A percentile compares a stretch with the other conserved stretches of the same genome.
These are phyloP conservation scores for Pogonophryne albipinna DNA, from an alignment of 2,797 vertebrate species.

Conservation along the genomic window DNA sequence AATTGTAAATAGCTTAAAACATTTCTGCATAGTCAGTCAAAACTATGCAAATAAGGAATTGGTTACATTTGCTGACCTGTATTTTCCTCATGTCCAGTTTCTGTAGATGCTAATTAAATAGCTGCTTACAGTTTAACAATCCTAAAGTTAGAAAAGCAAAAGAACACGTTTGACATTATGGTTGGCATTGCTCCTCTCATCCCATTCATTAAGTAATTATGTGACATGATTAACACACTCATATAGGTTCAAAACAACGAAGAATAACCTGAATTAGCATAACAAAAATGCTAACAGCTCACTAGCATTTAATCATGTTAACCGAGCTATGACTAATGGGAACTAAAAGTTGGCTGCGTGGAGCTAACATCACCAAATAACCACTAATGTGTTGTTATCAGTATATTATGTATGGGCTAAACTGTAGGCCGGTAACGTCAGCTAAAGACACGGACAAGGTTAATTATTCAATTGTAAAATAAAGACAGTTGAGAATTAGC, in stretches of 20 bases:
- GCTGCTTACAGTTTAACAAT: neutral
- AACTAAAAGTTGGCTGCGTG: neutral
- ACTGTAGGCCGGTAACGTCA: rapidly evolving
- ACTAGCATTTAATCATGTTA: neutral
- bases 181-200: neutral
- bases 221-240: rapidly evolving
- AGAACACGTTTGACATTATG: no score
- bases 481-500: neutral
- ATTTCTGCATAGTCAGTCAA: neutral
- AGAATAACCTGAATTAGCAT: rapidly evolving
- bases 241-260: neutral
- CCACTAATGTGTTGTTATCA: rapidly evolving
- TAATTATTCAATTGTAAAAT: rapidly evolving
- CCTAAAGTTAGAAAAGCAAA: neutral
- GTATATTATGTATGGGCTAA: rapidly evolving
- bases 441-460: rapidly evolving
- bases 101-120: neutral
- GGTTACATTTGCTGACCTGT: no score
- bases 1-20: neutral
- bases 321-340: constrained; percentile 4
- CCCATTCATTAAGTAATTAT: neutral
- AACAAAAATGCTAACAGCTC: neutral
- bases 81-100: no score
- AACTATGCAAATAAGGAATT: no score
- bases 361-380: neutral